Conservation (phyloP, 2,797 vertebrate species). For the Pantherophis vulpinus region DNA sequence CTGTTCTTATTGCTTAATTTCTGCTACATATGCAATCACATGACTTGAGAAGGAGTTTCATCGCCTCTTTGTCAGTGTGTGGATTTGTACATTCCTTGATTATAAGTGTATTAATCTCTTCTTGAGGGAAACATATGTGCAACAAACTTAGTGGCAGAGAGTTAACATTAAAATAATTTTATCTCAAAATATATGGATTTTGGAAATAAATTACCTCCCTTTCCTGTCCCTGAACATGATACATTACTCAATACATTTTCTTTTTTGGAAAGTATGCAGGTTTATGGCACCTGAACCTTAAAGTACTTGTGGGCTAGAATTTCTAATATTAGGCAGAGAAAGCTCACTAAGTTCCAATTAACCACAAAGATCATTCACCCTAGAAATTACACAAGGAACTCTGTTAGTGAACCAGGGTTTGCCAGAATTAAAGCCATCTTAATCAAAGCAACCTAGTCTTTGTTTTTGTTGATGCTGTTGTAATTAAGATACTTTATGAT, state of each 20-base stretch:
- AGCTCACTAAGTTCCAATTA: not conserved
- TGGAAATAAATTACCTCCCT: not conserved
- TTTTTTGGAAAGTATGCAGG: not conserved
- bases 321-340: not conserved
- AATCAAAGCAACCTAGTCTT: not conserved
- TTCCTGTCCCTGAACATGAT: not conserved
- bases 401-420: not conserved
- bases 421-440: not conserved
- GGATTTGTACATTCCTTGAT: not conserved
- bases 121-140: not conserved
- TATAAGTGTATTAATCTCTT: not conserved
- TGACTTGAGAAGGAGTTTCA: not conserved
- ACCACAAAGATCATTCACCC: not conserved
- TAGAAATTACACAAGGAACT: not conserved
- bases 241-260: not conserved
- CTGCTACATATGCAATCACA: not conserved
- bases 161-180: not conserved
- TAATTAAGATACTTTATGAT: not conserved
- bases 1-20: not conserved
- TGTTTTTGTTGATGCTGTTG: not conserved
- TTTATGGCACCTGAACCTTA: not conserved
- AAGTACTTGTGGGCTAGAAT: not conserved
- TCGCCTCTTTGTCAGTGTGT: not conserved
- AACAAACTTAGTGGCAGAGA: not conserved
- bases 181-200: not conserved